phyloP scores from a whole-genome alignment of 1,140 invertebrate species.

The Mesaphorura yosii region DNA sequence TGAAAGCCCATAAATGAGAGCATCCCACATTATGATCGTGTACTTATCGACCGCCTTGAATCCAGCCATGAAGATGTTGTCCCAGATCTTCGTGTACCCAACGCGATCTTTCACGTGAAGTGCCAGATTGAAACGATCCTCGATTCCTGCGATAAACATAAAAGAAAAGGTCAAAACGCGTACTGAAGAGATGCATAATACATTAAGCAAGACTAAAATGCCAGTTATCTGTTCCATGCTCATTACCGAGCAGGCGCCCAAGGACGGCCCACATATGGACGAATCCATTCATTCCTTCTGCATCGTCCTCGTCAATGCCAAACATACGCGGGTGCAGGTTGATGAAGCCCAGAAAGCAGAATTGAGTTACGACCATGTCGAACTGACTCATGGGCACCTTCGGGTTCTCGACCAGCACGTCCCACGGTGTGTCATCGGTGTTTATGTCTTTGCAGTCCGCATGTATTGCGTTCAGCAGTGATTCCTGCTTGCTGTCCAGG shows the following conservation, averaged over 20 bases:
- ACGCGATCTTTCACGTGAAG: not conserved
- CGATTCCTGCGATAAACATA: not conserved
- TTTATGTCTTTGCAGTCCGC: slow-evolving; percentile 14
- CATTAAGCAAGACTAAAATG: too few relatives aligned
- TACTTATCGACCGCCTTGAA: not conserved
- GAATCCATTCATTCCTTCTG: slow-evolving; percentile 19
- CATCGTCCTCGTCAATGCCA: slow-evolving; percentile 13
- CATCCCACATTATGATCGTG: not conserved
- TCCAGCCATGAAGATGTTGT: not conserved
- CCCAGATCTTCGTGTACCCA: not conserved
- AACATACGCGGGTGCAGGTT: slow-evolving; percentile 10
- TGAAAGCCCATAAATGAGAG: not conserved
- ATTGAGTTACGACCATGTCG: slow-evolving; percentile 26
- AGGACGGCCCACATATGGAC: slow-evolving; percentile 24
- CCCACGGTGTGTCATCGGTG: slow-evolving; percentile 8
- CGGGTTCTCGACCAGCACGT: slow-evolving; percentile 17
- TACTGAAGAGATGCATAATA: too few relatives aligned
- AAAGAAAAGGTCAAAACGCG: too few relatives aligned
- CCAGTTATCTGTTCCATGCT: too few relatives aligned
- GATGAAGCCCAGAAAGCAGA: slow-evolving; percentile 20
- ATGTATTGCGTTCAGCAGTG: slow-evolving; percentile 5
- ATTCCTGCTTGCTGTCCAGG: not conserved
- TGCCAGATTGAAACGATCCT: not conserved
- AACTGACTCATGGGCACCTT: slow-evolving; percentile 21
- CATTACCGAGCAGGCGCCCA: slow-evolving; percentile 19